Conservation (phyloP, 2,113 vertebrate species). For the Leptosomus discolor region DNA sequence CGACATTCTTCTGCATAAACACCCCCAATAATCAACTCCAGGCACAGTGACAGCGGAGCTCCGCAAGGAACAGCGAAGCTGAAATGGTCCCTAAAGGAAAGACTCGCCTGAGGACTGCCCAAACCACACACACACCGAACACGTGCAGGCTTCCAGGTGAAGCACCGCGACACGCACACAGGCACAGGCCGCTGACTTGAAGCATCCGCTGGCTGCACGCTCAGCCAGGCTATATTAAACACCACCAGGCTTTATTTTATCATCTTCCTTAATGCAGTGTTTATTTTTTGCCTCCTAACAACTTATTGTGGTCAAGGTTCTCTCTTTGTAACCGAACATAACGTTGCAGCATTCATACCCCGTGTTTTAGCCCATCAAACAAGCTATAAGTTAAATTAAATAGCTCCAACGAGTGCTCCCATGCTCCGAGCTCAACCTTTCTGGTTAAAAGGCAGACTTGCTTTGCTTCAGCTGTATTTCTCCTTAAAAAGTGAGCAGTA, state of each 20-base stretch:
- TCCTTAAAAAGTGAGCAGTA: fast-evolving
- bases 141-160: not conserved
- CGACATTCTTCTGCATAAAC: not conserved
- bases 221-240: not conserved
- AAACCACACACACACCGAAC: fast-evolving
- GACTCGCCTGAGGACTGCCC: not conserved
- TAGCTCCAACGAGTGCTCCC: fast-evolving
- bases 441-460: not conserved
- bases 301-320: not conserved
- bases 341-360: fast-evolving
- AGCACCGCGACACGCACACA: fast-evolving
- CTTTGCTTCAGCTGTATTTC: not conserved
- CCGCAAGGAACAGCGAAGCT: fast-evolving
- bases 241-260: not conserved
- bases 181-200: fast-evolving
- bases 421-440: fast-evolving
- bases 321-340: not conserved
- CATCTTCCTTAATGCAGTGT: not conserved
- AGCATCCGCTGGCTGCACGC: not conserved
- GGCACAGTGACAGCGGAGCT: not conserved
- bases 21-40: fast-evolving
- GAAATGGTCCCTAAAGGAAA: not conserved
- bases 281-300: not conserved
- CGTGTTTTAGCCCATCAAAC: not conserved
- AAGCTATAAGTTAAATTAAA: not conserved